Evolutionary conservation across 2,113 vertebrate genomes (phyloP).

Genomic region (Sorex fumeus): DNA sequence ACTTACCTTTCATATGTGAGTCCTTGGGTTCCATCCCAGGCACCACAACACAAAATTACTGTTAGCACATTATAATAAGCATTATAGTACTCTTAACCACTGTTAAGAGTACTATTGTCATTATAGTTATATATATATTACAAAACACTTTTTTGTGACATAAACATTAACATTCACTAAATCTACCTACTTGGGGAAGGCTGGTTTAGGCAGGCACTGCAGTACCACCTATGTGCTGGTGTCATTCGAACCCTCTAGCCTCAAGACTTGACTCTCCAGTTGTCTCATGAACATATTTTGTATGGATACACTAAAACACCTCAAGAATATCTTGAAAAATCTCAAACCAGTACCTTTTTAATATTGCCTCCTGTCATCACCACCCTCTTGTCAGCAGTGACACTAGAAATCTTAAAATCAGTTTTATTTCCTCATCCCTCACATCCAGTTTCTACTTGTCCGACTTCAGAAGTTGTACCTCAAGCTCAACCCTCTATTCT

Average conservation of each 20-base stretch:
- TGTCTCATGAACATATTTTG: conserved; percentile 24
- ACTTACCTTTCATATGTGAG: too few relatives aligned
- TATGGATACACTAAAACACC: not conserved
- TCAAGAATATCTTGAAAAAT: conserved; percentile 56
- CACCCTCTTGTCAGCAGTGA: conserved; percentile 36
- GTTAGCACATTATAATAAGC: conserved; percentile 29
- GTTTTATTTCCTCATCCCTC: conserved; percentile 44
- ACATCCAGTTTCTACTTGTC: conserved; percentile 21
- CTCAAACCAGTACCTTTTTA: not conserved
- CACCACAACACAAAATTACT: not conserved
- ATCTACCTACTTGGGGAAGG: too few relatives aligned
- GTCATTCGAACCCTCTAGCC: not conserved
- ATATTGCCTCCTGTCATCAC: conserved; percentile 1
- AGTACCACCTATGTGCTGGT: conserved; percentile 36
- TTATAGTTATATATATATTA: conserved; percentile 40
- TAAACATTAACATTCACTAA: too few relatives aligned
- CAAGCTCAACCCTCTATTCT: not conserved
- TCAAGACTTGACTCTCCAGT: conserved; percentile 1
- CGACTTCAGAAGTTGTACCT: conserved; percentile 25
- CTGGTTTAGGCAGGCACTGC: not conserved
- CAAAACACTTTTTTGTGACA: too few relatives aligned
- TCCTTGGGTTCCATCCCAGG: too few relatives aligned
- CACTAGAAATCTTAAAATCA: conserved; percentile 34
- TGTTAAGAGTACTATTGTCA: conserved; percentile 12
- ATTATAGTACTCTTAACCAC: conserved; percentile 44